Evolutionary conservation across 2,797 vertebrate species (phyloP).

Genomic region (Decapterus maruadsi): DNA sequence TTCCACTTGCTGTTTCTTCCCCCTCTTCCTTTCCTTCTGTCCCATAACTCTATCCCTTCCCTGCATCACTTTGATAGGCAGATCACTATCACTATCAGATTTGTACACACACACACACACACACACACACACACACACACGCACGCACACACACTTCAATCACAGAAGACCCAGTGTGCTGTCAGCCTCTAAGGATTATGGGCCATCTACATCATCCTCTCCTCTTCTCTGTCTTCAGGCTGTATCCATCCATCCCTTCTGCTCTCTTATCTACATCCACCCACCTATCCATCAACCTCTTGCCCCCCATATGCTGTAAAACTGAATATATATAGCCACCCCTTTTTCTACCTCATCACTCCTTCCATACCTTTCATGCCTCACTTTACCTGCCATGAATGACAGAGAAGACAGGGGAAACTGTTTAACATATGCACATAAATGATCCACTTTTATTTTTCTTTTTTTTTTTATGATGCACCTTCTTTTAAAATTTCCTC

Average conservation of each 20-base stretch:
- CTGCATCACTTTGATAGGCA: slow-evolving; percentile 77
- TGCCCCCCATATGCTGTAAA: slow-evolving; percentile 63
- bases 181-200: slow-evolving; percentile 82
- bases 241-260: slow-evolving; percentile 75
- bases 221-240: slow-evolving; percentile 73
- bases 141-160: slow-evolving; percentile 70
- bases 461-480: background rate
- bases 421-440: slow-evolving; percentile 25
- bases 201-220: slow-evolving; percentile 82
- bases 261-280: slow-evolving; percentile 75
- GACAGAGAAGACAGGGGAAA: slow-evolving; percentile 26
- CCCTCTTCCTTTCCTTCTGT: slow-evolving; percentile 55
- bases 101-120: slow-evolving; percentile 14
- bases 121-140: slow-evolving; percentile 30
- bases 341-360: slow-evolving; percentile 41
- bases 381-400: slow-evolving; percentile 49
- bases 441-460: slow-evolving; percentile 31
- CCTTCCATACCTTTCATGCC: slow-evolving; percentile 40
- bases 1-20: slow-evolving; percentile 28
- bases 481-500: background rate
- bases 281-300: slow-evolving; percentile 76
- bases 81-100: slow-evolving; percentile 73
- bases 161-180: slow-evolving; percentile 72
- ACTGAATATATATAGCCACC: slow-evolving; percentile 59
- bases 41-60: slow-evolving; percentile 71